Evolutionary conservation across 2,888 invertebrate species (phyloP).

Genomic region (Conus canariensis): DNA sequence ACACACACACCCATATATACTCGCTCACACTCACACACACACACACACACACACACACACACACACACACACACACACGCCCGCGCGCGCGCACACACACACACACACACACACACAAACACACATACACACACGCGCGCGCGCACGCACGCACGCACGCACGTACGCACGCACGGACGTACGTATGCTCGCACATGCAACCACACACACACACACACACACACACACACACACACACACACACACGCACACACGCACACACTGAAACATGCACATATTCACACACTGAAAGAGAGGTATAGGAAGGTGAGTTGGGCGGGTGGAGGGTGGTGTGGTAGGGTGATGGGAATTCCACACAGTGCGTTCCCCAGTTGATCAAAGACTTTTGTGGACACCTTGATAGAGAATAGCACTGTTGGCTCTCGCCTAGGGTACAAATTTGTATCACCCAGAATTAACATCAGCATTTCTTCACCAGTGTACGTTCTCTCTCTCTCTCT

Average conservation of each 20-base stretch:
- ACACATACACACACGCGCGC: conserved; percentile 3
- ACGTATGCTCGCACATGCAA: neutral
- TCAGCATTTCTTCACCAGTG: too few relatives aligned
- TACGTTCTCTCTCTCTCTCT: too few relatives aligned
- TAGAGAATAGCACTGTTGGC: too few relatives aligned
- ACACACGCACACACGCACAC: too few relatives aligned
- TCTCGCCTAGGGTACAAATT: too few relatives aligned
- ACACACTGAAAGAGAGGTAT: too few relatives aligned
- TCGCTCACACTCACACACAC: neutral
- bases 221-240: too few relatives aligned
- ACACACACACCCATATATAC: neutral
- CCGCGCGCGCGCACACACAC: neutral
- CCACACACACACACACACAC: neutral
- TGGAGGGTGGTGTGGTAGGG: neutral
- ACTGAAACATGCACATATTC: too few relatives aligned
- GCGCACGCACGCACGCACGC: conserved; percentile 20
- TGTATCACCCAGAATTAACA: too few relatives aligned
- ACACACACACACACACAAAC: neutral
- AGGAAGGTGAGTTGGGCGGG: neutral
- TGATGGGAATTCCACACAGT: neutral
- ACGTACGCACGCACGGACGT: conserved; percentile 1
- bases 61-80: too few relatives aligned
- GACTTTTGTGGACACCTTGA: too few relatives aligned
- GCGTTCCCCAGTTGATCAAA: too few relatives aligned
- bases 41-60: neutral